Percentiles rank a stretch among this genome's conserved stretches.
phyloP scores from a whole-genome alignment of 2,888 invertebrate species.

The Neocrepidodera transversa region DNA sequence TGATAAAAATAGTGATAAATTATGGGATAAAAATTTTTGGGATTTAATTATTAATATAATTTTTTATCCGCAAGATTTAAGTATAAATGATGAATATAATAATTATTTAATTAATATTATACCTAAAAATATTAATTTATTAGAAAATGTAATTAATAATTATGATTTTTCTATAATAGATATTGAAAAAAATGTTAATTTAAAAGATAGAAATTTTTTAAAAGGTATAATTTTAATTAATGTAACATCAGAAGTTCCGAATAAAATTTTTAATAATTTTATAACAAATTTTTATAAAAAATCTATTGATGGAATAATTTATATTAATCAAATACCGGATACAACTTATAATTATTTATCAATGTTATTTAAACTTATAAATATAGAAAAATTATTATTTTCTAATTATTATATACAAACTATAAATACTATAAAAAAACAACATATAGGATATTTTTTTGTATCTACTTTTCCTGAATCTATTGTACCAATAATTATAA shows the following conservation, averaged over 20 bases:
- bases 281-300: constrained; percentile 35
- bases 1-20: constrained; percentile 22
- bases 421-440: constrained; percentile 41
- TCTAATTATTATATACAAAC: constrained; percentile 40
- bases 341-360: constrained; percentile 40
- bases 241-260: constrained; percentile 23
- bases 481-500: constrained; percentile 45
- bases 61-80: constrained; percentile 44
- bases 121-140: constrained; percentile 32
- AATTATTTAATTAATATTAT: constrained; percentile 35
- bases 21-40: constrained; percentile 44
- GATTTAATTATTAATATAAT: constrained; percentile 43
- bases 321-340: constrained; percentile 40
- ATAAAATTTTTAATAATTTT: constrained; percentile 34
- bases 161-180: constrained; percentile 35
- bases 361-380: constrained; percentile 43
- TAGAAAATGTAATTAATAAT: neutral
- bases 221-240: too few species aligned
- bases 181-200: constrained; percentile 43
- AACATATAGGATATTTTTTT: constrained; percentile 49
- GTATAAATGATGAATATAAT: constrained; percentile 41
- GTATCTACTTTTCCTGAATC: constrained; percentile 48
- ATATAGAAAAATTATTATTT: constrained; percentile 43
- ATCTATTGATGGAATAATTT: constrained; percentile 34
- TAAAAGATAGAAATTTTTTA: constrained; percentile 48